phyloP scores from a whole-genome alignment of 2,113 vertebrate species.

The Hiodon tergisus region DNA sequence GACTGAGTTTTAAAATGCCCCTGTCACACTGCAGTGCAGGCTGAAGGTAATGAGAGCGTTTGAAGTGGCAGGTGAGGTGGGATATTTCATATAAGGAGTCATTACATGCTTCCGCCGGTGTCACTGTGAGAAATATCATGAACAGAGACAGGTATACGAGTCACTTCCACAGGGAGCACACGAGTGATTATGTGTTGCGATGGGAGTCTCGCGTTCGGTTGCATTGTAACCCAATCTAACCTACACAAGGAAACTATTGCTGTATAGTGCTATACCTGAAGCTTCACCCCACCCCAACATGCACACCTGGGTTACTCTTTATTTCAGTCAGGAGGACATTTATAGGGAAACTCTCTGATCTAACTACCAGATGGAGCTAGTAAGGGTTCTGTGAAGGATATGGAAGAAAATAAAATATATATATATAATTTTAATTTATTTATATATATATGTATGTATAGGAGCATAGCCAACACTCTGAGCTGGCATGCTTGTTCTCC shows the following conservation, averaged over 20 bases:
- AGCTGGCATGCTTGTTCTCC: conserved; percentile 6
- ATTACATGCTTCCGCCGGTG: conserved; percentile 50
- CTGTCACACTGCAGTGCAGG: background rate
- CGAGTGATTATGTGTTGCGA: conserved; percentile 1
- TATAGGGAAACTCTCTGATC: background rate
- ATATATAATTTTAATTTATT: too few species aligned
- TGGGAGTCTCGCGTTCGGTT: conserved; percentile 4
- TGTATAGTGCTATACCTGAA: background rate
- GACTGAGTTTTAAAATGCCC: conserved; percentile 17
- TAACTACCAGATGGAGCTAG: background rate
- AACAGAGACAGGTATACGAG: conserved; percentile 12
- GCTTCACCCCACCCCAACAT: background rate
- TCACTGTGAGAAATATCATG: conserved; percentile 19
- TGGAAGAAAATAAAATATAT: too few species aligned
- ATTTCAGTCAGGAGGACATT: background rate
- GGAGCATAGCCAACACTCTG: background rate
- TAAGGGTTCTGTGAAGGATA: background rate
- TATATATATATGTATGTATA: too few species aligned
- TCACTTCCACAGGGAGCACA: conserved; percentile 2
- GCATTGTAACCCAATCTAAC: conserved; percentile 7
- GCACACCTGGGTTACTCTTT: background rate
- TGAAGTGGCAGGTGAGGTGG: conserved; percentile 62
- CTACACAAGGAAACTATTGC: background rate
- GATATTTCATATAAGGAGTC: conserved; percentile 51
- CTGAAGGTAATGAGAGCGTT: conserved; percentile 35